Conservation (phyloP, 2,888 invertebrate species). For the Drosophila kanekoi region DNA sequence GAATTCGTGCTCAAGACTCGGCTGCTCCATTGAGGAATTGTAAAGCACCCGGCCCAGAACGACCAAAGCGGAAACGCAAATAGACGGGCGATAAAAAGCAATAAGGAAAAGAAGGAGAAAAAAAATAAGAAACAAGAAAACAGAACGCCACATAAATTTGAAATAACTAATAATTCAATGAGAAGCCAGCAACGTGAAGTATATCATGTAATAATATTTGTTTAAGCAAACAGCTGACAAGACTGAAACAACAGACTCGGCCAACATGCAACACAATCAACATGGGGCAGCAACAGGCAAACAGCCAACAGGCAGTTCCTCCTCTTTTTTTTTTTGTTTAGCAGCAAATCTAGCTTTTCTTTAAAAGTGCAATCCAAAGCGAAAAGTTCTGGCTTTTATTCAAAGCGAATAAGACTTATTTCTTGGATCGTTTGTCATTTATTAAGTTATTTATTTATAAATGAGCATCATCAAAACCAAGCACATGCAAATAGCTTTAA, state of each 20-base stretch:
- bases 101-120: constrained; percentile 20
- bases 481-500: too few relatives aligned
- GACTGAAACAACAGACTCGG: constrained; percentile 39
- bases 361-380: too few relatives aligned
- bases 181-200: constrained; percentile 35
- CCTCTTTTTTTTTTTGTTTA: too few relatives aligned
- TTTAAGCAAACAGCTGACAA: constrained; percentile 73
- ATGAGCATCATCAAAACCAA: too few relatives aligned
- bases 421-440: too few relatives aligned
- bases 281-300: constrained; percentile 10
- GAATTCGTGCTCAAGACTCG: constrained; percentile 38
- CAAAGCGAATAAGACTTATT: too few relatives aligned
- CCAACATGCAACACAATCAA: constrained; percentile 19
- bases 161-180: constrained; percentile 75
- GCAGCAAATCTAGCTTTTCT: background rate
- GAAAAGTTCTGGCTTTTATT: too few relatives aligned
- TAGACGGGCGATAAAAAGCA: constrained; percentile 70
- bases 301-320: too few relatives aligned
- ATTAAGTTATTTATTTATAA: too few relatives aligned
- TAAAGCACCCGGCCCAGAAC: constrained; percentile 45
- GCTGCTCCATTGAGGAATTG: constrained; percentile 50
- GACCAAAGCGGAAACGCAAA: constrained; percentile 74
- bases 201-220: constrained; percentile 76
- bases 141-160: constrained; percentile 68
- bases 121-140: too few relatives aligned